These are phyloP conservation scores for Cydia amplana DNA, from an alignment of 1,140 invertebrate genomes.

Conservation along the genomic window DNA sequence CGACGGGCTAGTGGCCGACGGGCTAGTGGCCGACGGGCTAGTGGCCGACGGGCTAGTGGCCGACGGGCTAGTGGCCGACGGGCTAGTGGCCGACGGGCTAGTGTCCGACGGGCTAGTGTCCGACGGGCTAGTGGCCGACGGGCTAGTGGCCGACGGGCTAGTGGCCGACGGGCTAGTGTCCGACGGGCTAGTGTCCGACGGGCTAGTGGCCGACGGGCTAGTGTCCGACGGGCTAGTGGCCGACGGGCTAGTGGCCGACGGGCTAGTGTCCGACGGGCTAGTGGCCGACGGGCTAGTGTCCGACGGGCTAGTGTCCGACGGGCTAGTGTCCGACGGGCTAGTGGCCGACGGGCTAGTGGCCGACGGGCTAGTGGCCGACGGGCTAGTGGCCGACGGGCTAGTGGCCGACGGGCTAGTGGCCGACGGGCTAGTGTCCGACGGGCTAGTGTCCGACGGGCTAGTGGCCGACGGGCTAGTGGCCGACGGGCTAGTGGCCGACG, in stretches of 20 bases:
- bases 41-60: constrained; percentile 99
- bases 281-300: constrained; percentile 83
- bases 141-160: constrained; percentile 83
- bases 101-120: constrained; percentile 83
- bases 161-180: constrained; percentile 87
- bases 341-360: constrained; percentile 87
- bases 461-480: constrained; percentile 87
- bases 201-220: too few species aligned
- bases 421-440: constrained; percentile 82
- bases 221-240: too few species aligned
- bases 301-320: constrained; percentile 85
- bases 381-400: constrained; percentile 95
- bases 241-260: constrained; percentile 92
- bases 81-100: constrained; percentile 92
- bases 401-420: constrained; percentile 88
- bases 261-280: too few species aligned
- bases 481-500: constrained; percentile 92
- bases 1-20: constrained; percentile 98
- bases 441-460: constrained; percentile 97
- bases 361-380: constrained; percentile 90
- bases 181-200: constrained; percentile 90
- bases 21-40: constrained; percentile 82
- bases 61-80: constrained; percentile 82
- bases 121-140: constrained; percentile 98
- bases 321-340: constrained; percentile 97